Base-by-base conservation (phyloP, 2,113 vertebrate genomes). In the Abramis brama region DNA sequence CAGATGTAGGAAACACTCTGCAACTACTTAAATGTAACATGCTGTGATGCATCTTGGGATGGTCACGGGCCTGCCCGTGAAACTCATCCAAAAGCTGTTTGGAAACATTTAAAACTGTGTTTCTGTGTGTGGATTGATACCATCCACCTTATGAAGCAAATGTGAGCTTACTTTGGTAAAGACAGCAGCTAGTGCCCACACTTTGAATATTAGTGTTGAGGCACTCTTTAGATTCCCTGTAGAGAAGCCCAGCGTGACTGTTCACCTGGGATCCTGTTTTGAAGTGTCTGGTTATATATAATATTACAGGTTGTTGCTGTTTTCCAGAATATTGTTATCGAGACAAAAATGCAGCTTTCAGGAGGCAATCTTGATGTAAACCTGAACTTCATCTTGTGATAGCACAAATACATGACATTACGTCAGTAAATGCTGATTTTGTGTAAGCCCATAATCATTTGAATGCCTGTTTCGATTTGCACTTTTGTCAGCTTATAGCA, bases 11-110 rank as follows among this genome's bases (percentile, higher is more conserved):
- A 75, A 47, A 79, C 64, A 39, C 52, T 71, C 62, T 81, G 83
- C 71, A 76, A 25, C 64, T 50, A 87, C 66, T 52, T 45, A 10
- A 70, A 12, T 10, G 23, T 47, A 66, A 27, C 77, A 85, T 77
- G 77, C 84, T 9, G 66, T 43, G 23, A 43, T 79, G 78, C 55
- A 43, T 79, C 55, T 79, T 88, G 60, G 77, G 50, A 79, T 52
- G 25, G 25, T 82, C 79, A 78, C 84, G 9, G 84, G 84, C 84
- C 84, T 88, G 84, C 79, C 86, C 21, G 73, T 77, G 27, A 81
- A 43, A 64, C 59, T 80, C 36, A 47, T 64, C 15, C 5, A 33
- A 59, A 73, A 73, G 47, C 64, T 85, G 33, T 36, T 50, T 66
- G 57, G 27, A 43, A 47, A 27, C 23, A 85, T 64, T 62, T 12